Percentiles rank a stretch among this genome's conserved stretches.
Conservation (phyloP, 2,113 vertebrate genomes). For the Tetrao urogallus region DNA sequence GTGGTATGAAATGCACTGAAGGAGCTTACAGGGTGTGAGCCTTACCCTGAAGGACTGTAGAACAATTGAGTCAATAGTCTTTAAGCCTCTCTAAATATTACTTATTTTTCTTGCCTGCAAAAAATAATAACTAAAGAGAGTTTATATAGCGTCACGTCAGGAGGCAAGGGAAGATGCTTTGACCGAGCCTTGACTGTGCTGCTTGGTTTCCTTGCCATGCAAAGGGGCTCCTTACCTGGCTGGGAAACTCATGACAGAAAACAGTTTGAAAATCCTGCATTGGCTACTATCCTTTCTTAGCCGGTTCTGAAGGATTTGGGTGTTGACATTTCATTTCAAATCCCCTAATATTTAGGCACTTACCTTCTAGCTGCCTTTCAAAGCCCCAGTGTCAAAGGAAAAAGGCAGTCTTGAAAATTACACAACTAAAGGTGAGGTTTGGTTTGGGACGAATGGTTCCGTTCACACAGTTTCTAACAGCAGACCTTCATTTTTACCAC, state of each 20-base stretch:
- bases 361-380: background rate
- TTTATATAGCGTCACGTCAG: background rate
- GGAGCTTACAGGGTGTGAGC: background rate
- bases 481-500: background rate
- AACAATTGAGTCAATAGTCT: background rate
- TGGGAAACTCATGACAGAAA: background rate
- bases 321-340: background rate
- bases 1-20: background rate
- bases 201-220: background rate
- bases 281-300: background rate
- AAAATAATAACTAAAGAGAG: background rate
- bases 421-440: background rate
- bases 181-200: background rate
- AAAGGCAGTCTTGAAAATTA: background rate
- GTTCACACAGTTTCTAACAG: background rate
- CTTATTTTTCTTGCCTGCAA: background rate
- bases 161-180: background rate
- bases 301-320: background rate
- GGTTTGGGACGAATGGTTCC: background rate
- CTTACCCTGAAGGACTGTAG: background rate
- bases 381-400: background rate
- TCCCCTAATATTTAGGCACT: background rate
- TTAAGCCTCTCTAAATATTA: constrained; percentile 16
- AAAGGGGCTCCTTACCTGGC: background rate
- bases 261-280: background rate